These are phyloP conservation scores for Kuschelorhynchus macadamiae DNA, from an alignment of 2,888 invertebrate species.

Conservation along the genomic window DNA sequence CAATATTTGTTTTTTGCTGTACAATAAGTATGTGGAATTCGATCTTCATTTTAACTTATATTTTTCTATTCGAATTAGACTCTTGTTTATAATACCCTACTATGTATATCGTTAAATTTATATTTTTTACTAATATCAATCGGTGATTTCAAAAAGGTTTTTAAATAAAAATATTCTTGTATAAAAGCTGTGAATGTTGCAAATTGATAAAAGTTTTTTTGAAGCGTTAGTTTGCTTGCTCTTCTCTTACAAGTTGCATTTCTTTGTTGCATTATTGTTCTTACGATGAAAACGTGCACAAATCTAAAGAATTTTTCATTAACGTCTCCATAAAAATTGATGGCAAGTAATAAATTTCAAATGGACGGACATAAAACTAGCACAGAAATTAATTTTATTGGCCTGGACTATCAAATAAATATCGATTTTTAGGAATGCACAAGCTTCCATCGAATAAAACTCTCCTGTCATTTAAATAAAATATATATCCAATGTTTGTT, in stretches of 20 bases:
- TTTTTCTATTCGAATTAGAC: too few species aligned
- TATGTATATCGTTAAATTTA: too few species aligned
- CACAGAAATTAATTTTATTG: constrained; percentile 42
- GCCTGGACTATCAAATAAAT: constrained; percentile 41
- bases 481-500: constrained; percentile 8
- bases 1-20: too few species aligned
- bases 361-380: constrained; percentile 49
- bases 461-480: constrained; percentile 16
- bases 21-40: too few species aligned
- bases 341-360: constrained; percentile 45
- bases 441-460: constrained; percentile 14
- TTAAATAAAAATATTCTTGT: too few species aligned
- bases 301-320: constrained; percentile 34
- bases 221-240: constrained; percentile 20
- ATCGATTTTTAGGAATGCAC: constrained; percentile 27
- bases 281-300: constrained; percentile 24
- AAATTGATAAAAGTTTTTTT: not conserved
- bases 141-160: too few species aligned
- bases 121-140: too few species aligned
- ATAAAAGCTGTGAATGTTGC: not conserved
- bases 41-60: too few species aligned
- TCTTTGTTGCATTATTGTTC: constrained; percentile 25
- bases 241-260: constrained; percentile 20
- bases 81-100: too few species aligned
- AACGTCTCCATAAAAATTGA: constrained; percentile 37